Base-by-base conservation (phyloP, 1,140 invertebrate genomes). In the Achatina immaculata region DNA sequence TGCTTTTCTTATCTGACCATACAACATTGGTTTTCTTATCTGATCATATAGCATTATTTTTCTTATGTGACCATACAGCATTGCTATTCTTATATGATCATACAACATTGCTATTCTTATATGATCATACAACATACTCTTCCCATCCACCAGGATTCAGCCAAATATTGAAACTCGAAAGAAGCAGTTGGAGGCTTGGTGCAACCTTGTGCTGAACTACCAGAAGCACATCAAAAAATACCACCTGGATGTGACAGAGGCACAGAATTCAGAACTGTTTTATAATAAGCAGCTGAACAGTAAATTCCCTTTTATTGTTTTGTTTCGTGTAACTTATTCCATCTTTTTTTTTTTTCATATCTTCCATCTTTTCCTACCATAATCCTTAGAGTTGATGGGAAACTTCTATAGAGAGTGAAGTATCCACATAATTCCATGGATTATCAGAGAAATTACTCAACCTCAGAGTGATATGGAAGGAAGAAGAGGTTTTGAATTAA, bases 121-220 rank as follows among this genome's bases (percentile, higher is more conserved):
- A 42, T 51, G 16, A 19, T 65, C 31, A 43, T 31, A n/a, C 68
- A n/a, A n/a, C n/a, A n/a, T n/a, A n/a, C n/a, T n/a, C n/a, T n/a
- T n/a, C n/a, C 24, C 62, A 62, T 82, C 83, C 93, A 94, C 82
- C 88, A 99, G 96, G 83, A 94, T 99, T 82, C 98, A 99, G 91
- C 96, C 96, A 58, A 97, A 99, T 91, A 92, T 94, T 71, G 96
- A 97, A 91, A 99, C 97, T 2, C 94, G 95, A 88, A 93, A 94
- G 65, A 97, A 97, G 90, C 98, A 99, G 92, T 89, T 99, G 78
- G 94, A 95, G 88, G 96, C 96, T 74, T 99, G 98, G 98, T 94
- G 95, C 88, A 94, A 93, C 86, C 92, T 99, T 36, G 94, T 99
- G 74, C 91, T 97, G 7, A 94, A 95, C 83, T 99, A 98, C 90